phyloP scores from a whole-genome alignment of 1,140 invertebrate species.

The Aporrectodea caliginosa region DNA sequence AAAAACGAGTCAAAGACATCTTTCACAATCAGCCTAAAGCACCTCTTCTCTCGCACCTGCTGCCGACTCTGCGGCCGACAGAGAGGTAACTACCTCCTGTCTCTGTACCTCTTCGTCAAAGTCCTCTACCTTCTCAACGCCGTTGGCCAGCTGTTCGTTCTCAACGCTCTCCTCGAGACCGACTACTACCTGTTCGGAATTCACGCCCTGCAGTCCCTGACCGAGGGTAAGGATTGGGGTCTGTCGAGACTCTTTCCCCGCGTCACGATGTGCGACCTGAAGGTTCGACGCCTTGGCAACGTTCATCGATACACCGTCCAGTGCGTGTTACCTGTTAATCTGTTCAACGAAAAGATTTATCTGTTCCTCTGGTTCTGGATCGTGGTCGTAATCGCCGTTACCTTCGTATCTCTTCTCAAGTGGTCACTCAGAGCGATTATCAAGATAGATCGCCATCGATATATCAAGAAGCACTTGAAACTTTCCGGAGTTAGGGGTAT shows the following conservation, averaged over 20 bases:
- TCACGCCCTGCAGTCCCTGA: constrained; percentile 51
- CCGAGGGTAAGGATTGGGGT: background rate
- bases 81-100: constrained; percentile 58
- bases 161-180: constrained; percentile 58
- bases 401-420: constrained; percentile 47
- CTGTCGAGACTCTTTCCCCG: constrained; percentile 30
- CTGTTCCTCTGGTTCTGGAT: constrained; percentile 45
- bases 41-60: constrained; percentile 36
- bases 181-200: constrained; percentile 58
- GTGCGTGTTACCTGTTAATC: constrained; percentile 38
- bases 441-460: constrained; percentile 27
- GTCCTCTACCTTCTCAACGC: constrained; percentile 58
- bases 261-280: constrained; percentile 37
- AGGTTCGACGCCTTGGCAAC: constrained; percentile 34
- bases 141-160: constrained; percentile 34
- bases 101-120: constrained; percentile 59
- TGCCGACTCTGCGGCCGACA: constrained; percentile 55
- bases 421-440: constrained; percentile 52
- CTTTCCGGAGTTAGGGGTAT: constrained; percentile 13
- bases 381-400: constrained; percentile 38
- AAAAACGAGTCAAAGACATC: constrained; percentile 12
- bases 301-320: constrained; percentile 37
- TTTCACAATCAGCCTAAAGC: constrained; percentile 35
- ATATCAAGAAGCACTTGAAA: constrained; percentile 35
- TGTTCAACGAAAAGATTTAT: constrained; percentile 45